A percentile compares a stretch with the other conserved stretches of the same genome.
phyloP scores from a whole-genome alignment of 2,888 invertebrate genomes.

The Lithophane socia region DNA sequence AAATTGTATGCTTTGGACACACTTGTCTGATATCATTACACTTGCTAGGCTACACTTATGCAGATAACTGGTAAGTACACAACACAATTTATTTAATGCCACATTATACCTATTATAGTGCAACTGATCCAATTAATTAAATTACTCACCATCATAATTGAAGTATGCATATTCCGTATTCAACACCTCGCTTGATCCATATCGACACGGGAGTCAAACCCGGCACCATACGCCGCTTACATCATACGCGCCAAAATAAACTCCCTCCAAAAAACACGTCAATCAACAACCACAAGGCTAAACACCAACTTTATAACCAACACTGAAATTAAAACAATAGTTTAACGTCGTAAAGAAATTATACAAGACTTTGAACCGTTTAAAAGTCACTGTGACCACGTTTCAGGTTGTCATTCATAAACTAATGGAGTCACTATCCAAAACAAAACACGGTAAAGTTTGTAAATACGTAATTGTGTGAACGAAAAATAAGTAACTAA shows the following conservation, averaged over 20 bases:
- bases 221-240: conserved; percentile 81
- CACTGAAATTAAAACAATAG: conserved; percentile 75
- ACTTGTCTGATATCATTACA: conserved; percentile 16
- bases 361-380: conserved; percentile 48
- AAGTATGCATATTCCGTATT: conserved; percentile 84
- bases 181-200: conserved; percentile 76
- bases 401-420: conserved; percentile 61
- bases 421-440: conserved; percentile 75
- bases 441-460: conserved; percentile 85
- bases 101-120: neutral
- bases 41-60: neutral
- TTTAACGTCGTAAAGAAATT: conserved; percentile 50
- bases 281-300: conserved; percentile 88
- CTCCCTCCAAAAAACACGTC: conserved; percentile 81
- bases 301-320: conserved; percentile 78
- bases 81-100: conserved; percentile 7
- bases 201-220: conserved; percentile 82
- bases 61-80: conserved; percentile 1
- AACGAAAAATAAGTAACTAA: conserved; percentile 65
- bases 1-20: conserved; percentile 20
- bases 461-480: conserved; percentile 85
- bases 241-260: conserved; percentile 88
- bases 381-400: conserved; percentile 47
- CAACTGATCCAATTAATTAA: conserved; percentile 34
- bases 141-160: conserved; percentile 87